Conservation (phyloP, 2,797 vertebrate genomes). For the Acrocephalus scirpaceus region DNA sequence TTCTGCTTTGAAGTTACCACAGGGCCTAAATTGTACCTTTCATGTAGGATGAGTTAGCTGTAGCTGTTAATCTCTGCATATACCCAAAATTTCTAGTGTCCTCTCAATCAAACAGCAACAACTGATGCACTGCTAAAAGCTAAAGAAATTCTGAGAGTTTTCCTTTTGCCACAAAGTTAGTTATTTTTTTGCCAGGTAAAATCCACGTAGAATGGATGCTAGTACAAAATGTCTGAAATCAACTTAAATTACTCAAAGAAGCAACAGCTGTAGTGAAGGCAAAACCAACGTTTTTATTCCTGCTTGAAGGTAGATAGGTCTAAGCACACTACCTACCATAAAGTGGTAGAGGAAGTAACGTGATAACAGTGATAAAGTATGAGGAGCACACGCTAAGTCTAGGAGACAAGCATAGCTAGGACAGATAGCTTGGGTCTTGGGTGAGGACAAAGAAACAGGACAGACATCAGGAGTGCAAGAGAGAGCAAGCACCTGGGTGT, state of each 20-base stretch:
- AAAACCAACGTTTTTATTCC: not conserved
- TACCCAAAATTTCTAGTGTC: not conserved
- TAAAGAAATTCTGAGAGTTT: not conserved
- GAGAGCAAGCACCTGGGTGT: not conserved
- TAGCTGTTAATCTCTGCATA: not conserved
- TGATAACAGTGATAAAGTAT: not conserved
- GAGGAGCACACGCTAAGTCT: not conserved
- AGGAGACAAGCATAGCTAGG: not conserved
- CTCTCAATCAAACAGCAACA: not conserved
- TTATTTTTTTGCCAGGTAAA: not conserved
- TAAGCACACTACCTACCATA: not conserved
- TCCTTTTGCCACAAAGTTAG: not conserved
- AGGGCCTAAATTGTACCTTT: not conserved
- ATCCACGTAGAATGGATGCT: not conserved
- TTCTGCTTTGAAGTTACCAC: not conserved
- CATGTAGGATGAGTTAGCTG: not conserved
- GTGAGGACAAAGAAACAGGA: rapidly evolving
- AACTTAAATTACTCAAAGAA: not conserved
- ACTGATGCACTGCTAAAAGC: not conserved
- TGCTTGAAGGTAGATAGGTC: not conserved
- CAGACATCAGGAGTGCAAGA: not conserved
- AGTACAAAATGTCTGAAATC: not conserved
- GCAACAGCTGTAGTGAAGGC: not conserved
- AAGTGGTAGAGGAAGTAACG: not conserved
- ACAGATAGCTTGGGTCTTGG: not conserved